These are phyloP conservation scores for Onychomys leucogaster DNA, from an alignment of 2,797 vertebrate genomes.

Conservation along the genomic window DNA sequence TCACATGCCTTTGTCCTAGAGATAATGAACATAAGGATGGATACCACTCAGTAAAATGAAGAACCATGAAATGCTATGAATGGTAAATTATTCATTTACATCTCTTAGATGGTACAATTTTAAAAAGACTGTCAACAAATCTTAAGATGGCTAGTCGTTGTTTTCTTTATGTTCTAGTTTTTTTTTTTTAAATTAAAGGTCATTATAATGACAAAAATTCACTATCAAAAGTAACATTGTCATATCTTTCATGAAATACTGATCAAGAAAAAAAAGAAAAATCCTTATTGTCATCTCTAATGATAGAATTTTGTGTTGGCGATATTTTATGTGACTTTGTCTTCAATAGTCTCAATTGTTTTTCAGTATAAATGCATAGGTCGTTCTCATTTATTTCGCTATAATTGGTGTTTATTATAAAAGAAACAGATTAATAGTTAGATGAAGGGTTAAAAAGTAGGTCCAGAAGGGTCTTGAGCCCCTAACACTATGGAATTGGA, in stretches of 20 bases:
- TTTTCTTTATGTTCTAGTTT: background rate
- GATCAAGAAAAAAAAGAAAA: background rate
- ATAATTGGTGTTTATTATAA: background rate
- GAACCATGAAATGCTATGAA: background rate
- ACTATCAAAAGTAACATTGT: background rate
- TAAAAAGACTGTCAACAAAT: background rate
- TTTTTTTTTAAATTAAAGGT: background rate
- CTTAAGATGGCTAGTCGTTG: background rate
- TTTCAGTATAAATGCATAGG: background rate
- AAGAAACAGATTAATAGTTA: background rate
- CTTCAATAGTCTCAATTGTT: background rate
- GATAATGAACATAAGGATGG: background rate
- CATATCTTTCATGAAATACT: background rate
- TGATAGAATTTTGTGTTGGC: background rate
- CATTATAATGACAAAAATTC: background rate
- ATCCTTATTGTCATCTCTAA: background rate
- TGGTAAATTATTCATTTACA: background rate
- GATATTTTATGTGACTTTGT: background rate
- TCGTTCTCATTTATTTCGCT: background rate
- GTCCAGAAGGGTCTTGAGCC: background rate
- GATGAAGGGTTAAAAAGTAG: background rate
- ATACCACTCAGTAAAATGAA: background rate
- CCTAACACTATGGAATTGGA: background rate
- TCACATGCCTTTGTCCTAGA: no score
- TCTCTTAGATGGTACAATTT: background rate